Base-by-base conservation (phyloP, 2,888 invertebrate genomes). In the Gastracanthus pulcherrimus region DNA sequence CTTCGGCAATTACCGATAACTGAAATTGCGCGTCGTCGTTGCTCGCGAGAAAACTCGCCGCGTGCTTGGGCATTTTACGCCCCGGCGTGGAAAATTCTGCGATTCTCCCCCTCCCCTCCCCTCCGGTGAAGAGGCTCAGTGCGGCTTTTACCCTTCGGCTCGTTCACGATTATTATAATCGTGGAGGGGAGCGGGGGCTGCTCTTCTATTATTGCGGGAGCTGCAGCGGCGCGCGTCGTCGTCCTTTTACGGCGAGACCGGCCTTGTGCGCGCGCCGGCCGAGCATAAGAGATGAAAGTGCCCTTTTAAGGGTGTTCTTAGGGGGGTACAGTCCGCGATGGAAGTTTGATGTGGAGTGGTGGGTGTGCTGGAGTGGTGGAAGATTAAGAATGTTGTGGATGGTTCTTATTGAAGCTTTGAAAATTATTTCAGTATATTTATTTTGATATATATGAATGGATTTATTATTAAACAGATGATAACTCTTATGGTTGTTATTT, bases 91-190 rank as follows among this genome's bases (percentile, higher is more conserved):
- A 55, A 71, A 55, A 71, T 58, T 55, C 58, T 29, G 19, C 62
- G 62, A 62, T 62, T 62, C 34, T 23, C 7, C 6, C 34, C 34
- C 19, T n/a, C 6, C 34, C 34, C 19, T n/a, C n/a, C n/a, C n/a
- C n/a, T n/a, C n/a, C n/a, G 34, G 34, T 36, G 34, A 62, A 62
- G 34, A 7, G 58, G n/a, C 36, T n/a, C n/a, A n/a, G n/a, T n/a
- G n/a, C 11, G 26, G 55, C 55, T 62, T 62, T 62, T 62, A 62
- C 34, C 34, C 36, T 9, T 34, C 36, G n/a, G 64, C 66, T 48
- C 76, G 80, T 75, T 80, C 62, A 62, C 69, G 69, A 80, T 80
- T 80, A 80, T 80, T 80, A 75, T 80, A 80, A 80, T 80, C 69
- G 80, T 29, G 38, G 58, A 62, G n/a, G 62, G 60, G 16, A 23